phyloP scores from a whole-genome alignment of 2,888 invertebrate genomes.

The Neelides folsomi region DNA sequence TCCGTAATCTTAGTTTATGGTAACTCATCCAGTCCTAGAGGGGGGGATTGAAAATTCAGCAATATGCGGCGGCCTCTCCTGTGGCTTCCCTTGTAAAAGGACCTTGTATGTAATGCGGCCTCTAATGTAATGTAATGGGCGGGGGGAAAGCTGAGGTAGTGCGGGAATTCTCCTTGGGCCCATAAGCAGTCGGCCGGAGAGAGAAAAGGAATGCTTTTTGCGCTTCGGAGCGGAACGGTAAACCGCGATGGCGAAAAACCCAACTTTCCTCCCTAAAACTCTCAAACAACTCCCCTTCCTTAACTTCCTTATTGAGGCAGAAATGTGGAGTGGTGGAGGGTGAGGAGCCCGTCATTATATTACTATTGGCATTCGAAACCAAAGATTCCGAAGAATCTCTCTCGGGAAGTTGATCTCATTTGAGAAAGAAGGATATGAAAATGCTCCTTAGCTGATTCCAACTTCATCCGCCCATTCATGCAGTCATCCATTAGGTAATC shows the following conservation, averaged over 20 bases:
- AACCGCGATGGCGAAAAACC: slow-evolving; percentile 11
- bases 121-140: slow-evolving; percentile 10
- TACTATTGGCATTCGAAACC: too few relatives aligned
- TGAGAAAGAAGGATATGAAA: too few relatives aligned
- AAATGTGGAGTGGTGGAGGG: too few relatives aligned
- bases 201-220: slow-evolving; percentile 22
- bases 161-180: slow-evolving; percentile 17
- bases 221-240: slow-evolving; percentile 19
- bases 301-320: not conserved
- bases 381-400: too few relatives aligned
- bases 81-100: too few relatives aligned
- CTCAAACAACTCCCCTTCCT: not conserved
- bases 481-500: slow-evolving; percentile 5
- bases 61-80: too few relatives aligned
- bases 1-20: too few relatives aligned
- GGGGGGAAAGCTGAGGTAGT: not conserved
- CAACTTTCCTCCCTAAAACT: slow-evolving; percentile 7
- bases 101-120: not conserved
- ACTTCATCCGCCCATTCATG: not conserved
- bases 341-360: too few relatives aligned
- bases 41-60: too few relatives aligned
- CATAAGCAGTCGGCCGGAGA: slow-evolving; percentile 14
- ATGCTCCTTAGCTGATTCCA: not conserved
- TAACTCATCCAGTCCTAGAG: too few relatives aligned
- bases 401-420: too few relatives aligned